Evolutionary conservation across 1,140 invertebrate species (phyloP), one percentile per base, ranked within the genome.

Genomic region (Lutraria rhynchaena): DNA sequence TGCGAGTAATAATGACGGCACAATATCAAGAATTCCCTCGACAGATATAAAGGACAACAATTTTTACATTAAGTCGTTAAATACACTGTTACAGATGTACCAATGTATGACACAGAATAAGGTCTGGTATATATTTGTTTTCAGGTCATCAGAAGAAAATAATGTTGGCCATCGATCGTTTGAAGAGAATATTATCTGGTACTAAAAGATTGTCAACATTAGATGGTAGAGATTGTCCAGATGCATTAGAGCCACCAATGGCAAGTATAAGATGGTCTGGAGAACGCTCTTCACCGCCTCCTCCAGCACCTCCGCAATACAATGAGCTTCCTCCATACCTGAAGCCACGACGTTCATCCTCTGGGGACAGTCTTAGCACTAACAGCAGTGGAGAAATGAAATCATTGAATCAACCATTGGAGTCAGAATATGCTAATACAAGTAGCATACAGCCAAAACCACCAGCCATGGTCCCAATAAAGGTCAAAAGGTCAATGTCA

Each of bases 121-220:
- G n/a, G n/a, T n/a, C n/a, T n/a, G n/a, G n/a, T n/a, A n/a, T n/a
- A n/a, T n/a, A n/a, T n/a, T n/a, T n/a, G n/a, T n/a, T n/a, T n/a
- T n/a, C 97, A 89, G 99, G 99, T 31, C 99, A 99, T 92, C 98
- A 99, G 92, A 99, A 99, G 94, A 98, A 99, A 93, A 96, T 99
- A 83, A 95, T 98, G 86, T 93, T 99, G 85, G 98, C 98, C 70
- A 99, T 99, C 85, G 99, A 99, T 92, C 94, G 98, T 92, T 95
- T 99, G 19, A 99, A 99, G 93, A 97, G 99, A 90, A 96, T 99
- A 75, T 84, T 89, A 63, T 85, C 86, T 44, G 87, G 86, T 67
- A 70, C 76, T 24, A 92, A 90, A 67, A 83, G 90, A 17, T 74
- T 88, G 41, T 90, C 89, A 1, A 82, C 85, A 35, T 44, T 87